Percentiles rank a stretch among this genome's conserved stretches.
phyloP scores from a whole-genome alignment of 2,888 invertebrate species.

The Thyatira batis region DNA sequence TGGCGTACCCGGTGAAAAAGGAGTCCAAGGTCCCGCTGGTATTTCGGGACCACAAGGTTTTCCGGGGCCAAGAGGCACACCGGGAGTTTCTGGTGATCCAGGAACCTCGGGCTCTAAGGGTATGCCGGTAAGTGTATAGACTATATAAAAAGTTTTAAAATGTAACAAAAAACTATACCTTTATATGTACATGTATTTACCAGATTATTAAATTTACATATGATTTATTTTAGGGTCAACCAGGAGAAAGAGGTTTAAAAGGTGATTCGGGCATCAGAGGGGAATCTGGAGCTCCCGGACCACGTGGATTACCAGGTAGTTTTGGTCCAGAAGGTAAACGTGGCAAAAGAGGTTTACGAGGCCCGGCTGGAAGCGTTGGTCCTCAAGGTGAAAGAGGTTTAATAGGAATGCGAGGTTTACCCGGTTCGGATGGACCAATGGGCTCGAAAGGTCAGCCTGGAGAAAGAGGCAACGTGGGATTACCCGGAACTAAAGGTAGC shows the following conservation, averaged over 20 bases:
- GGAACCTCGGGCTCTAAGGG: conserved; percentile 90
- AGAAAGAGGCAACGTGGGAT: conserved; percentile 84
- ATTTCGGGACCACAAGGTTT: conserved; percentile 90
- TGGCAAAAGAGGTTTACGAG: conserved; percentile 89
- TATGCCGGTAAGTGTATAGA: conserved; percentile 79
- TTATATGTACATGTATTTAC: conserved; percentile 2
- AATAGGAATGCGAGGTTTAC: conserved; percentile 85
- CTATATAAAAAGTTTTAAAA: background rate
- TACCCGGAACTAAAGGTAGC: conserved; percentile 83
- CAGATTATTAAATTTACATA: background rate
- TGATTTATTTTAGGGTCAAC: conserved; percentile 82
- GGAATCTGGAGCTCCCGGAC: conserved; percentile 87
- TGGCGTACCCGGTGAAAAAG: conserved; percentile 91
- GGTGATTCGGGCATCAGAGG: conserved; percentile 91
- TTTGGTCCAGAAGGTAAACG: conserved; percentile 91
- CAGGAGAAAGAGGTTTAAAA: conserved; percentile 91
- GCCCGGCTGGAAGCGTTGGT: conserved; percentile 88
- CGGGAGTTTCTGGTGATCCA: conserved; percentile 88
- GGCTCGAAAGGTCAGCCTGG: conserved; percentile 90
- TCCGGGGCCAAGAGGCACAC: conserved; percentile 90
- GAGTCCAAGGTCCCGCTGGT: conserved; percentile 88
- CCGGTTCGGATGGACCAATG: conserved; percentile 89
- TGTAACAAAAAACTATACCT: background rate
- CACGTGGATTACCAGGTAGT: conserved; percentile 88
- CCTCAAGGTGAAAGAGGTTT: conserved; percentile 88